Percentiles rank a stretch among this genome's conserved stretches.
phyloP scores from a whole-genome alignment of 2,113 vertebrate species.

The Stegostoma tigrinum region DNA sequence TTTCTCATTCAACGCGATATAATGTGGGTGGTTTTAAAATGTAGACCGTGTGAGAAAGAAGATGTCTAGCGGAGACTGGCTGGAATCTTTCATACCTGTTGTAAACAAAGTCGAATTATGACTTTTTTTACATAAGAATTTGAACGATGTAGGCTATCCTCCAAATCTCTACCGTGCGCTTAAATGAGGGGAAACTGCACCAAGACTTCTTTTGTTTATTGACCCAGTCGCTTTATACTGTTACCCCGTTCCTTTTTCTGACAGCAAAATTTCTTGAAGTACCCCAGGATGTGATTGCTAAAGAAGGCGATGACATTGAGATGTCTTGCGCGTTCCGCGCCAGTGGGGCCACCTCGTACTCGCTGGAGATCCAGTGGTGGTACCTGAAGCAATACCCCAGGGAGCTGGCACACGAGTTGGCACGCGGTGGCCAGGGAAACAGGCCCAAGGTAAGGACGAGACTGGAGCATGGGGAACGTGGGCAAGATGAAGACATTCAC shows the following conservation, averaged over 20 bases:
- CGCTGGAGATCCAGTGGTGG: slow-evolving; percentile 96
- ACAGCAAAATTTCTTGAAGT: slow-evolving; percentile 87
- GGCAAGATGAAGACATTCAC: background rate
- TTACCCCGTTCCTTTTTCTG: background rate
- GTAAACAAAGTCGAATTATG: background rate
- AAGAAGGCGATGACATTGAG: slow-evolving; percentile 90
- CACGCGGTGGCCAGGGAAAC: slow-evolving; percentile 66
- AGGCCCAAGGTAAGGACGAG: slow-evolving; percentile 70
- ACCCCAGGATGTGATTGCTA: slow-evolving; percentile 84
- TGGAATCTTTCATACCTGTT: background rate
- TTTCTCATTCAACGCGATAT: background rate
- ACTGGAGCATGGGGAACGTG: background rate
- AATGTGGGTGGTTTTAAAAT: background rate
- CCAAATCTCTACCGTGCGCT: background rate
- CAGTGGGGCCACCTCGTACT: slow-evolving; percentile 76
- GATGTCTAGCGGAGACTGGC: background rate
- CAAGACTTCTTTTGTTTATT: slow-evolving; percentile 38
- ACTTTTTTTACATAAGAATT: background rate
- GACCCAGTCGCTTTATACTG: background rate
- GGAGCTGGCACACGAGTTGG: slow-evolving; percentile 72
- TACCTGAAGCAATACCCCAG: slow-evolving; percentile 75
- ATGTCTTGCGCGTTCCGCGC: slow-evolving; percentile 92
- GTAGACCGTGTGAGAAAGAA: background rate
- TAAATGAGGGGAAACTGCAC: slow-evolving; percentile 29
- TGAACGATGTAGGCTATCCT: background rate